phyloP scores from a whole-genome alignment of 2,888 invertebrate species.

The Nomada lathburiana region DNA sequence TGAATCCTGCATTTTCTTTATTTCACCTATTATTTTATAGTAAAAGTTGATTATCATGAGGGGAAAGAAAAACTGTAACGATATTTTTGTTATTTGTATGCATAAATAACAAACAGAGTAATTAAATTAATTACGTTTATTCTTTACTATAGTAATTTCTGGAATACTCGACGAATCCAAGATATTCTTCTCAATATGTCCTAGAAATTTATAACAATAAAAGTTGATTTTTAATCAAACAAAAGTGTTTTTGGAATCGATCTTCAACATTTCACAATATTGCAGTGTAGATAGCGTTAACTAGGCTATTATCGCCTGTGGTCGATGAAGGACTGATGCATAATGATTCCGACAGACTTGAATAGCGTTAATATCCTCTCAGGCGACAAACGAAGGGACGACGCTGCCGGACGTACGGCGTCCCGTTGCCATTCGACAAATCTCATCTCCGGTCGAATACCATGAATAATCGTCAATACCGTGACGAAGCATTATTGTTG shows the following conservation, averaged over 20 bases:
- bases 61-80: background rate
- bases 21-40: background rate
- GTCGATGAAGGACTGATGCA: slow-evolving; percentile 71
- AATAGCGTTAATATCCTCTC: slow-evolving; percentile 79
- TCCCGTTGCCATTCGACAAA: slow-evolving; percentile 68
- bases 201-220: too few relatives aligned
- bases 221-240: too few relatives aligned
- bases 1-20: background rate
- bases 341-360: slow-evolving; percentile 72
- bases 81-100: slow-evolving; percentile 3
- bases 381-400: slow-evolving; percentile 77
- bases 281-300: slow-evolving; percentile 40
- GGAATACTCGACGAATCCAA: background rate
- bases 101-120: background rate
- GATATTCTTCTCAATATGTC: background rate
- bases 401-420: slow-evolving; percentile 73
- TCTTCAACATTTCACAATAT: slow-evolving; percentile 46
- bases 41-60: background rate
- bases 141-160: background rate
- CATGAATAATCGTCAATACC: slow-evolving; percentile 69
- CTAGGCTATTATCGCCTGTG: slow-evolving; percentile 50
- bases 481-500: slow-evolving; percentile 63
- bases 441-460: slow-evolving; percentile 69
- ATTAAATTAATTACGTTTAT: background rate
- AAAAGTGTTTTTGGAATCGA: slow-evolving; percentile 45